Evolutionary conservation across 2,888 invertebrate species (phyloP), one percentile per base, ranked within the genome.

Genomic region (Lysandra coridon): DNA sequence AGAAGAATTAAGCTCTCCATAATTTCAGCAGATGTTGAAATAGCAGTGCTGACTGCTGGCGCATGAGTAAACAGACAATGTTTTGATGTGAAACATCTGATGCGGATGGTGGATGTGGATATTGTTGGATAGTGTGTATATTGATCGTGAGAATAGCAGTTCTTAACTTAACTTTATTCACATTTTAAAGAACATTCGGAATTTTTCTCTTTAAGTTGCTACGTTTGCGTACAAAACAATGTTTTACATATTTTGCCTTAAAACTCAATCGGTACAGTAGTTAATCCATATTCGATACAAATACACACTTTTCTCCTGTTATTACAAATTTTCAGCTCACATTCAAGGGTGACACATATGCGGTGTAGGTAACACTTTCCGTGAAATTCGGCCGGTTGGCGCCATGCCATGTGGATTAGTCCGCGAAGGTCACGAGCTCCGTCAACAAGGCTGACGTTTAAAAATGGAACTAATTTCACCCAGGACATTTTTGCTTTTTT

Each of bases 401-500:
- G 69, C 5, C 33, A 33, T 69, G 69, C 69, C 69, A 69, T 69
- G 33, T 69, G 33, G 33, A 69, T 69, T 69, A 37, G 69, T 69
- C 69, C 69, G 33, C 69, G 69, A 69, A 69, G 69, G 69, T 69
- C 69, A 69, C 33, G 57, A 57, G 33, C 33, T 64, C 64, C 69
- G 69, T 37, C 69, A 69, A 33, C 69, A 69, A 69, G 69, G 69
- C 69, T 33, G 37, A 37, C 33, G 30, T 30, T 64, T 69, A 69
- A 69, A 69, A 69, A 69, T 69, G 33, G 69, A 69, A 69, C 69
- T 14, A 64, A 64, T 64, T 69, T 14, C 69, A 14, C 17, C 69
- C 69, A 17, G 69, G 69, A 37, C 33, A 14, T 62, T 62, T 57
- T 4, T 57, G 17, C 57, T 62, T 23, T 62, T 23, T 62, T 23